These are phyloP conservation scores for Orchesellides sinensis DNA, from an alignment of 2,888 invertebrate species.

Conservation along the genomic window DNA sequence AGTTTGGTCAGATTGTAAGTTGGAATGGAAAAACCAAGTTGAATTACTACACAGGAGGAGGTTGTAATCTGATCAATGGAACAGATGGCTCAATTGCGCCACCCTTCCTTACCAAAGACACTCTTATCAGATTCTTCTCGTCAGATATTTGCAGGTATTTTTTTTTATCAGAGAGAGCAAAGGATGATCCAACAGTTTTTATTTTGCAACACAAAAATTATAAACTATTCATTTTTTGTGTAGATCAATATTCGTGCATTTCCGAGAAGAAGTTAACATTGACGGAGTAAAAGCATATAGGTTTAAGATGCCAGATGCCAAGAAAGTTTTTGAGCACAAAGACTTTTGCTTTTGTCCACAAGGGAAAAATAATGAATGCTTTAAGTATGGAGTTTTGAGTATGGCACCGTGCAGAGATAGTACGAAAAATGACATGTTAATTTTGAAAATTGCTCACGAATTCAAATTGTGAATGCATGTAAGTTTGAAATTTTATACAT, in stretches of 20 bases:
- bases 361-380: conserved; percentile 70
- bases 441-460: background rate
- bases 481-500: background rate
- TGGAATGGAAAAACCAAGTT: conserved; percentile 74
- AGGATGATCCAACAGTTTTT: background rate
- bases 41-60: conserved; percentile 68
- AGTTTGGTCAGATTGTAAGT: conserved; percentile 73
- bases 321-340: conserved; percentile 70
- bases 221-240: conserved; percentile 1
- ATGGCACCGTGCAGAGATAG: conserved; percentile 73
- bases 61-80: conserved; percentile 73
- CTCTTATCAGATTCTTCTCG: conserved; percentile 71
- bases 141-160: conserved; percentile 73
- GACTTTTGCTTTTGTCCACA: conserved; percentile 74
- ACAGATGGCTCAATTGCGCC: conserved; percentile 72
- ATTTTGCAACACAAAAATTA: background rate
- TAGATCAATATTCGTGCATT: conserved; percentile 71
- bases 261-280: conserved; percentile 63
- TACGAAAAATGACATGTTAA: conserved; percentile 20
- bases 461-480: background rate
- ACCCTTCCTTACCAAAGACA: conserved; percentile 72
- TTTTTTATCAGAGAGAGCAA: background rate
- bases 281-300: conserved; percentile 69
- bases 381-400: conserved; percentile 72
- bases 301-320: conserved; percentile 73